These are phyloP conservation scores for Gryllus bimaculatus DNA, from an alignment of 1,140 invertebrate genomes.

Conservation along the genomic window DNA sequence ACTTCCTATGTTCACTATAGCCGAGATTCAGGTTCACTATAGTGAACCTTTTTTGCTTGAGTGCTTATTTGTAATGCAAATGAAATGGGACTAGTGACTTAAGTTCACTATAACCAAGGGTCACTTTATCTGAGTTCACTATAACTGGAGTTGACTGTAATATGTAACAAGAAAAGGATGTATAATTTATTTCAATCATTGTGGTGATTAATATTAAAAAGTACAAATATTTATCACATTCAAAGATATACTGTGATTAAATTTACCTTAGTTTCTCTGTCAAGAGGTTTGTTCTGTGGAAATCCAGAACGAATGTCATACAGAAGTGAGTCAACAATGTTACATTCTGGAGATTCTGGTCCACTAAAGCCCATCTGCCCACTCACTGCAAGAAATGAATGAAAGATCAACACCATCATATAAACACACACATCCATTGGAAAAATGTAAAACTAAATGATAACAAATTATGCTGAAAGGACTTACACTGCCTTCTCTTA, in stretches of 20 bases:
- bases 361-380: conserved; percentile 54
- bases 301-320: conserved; percentile 56
- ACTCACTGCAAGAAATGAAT: conserved; percentile 38
- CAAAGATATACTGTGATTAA: neutral
- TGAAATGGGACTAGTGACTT: no score
- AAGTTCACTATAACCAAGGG: no score
- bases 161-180: no score
- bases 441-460: neutral
- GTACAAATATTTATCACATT: neutral
- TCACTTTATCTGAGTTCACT: no score
- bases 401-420: neutral
- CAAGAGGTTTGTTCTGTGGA: conserved; percentile 5
- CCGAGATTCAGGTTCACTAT: no score
- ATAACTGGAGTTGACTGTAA: no score
- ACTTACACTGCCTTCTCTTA: conserved; percentile 49
- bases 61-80: no score
- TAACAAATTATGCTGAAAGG: neutral
- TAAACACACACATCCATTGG: neutral
- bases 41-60: no score
- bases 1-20: no score
- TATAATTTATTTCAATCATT: no score
- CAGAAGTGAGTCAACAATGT: conserved; percentile 59
- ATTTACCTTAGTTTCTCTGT: conserved; percentile 11
- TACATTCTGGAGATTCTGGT: conserved; percentile 58
- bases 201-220: no score